Base-by-base conservation (phyloP, 92 coral and sea anemone genomes). In the Umimayanthus chanpuru region DNA sequence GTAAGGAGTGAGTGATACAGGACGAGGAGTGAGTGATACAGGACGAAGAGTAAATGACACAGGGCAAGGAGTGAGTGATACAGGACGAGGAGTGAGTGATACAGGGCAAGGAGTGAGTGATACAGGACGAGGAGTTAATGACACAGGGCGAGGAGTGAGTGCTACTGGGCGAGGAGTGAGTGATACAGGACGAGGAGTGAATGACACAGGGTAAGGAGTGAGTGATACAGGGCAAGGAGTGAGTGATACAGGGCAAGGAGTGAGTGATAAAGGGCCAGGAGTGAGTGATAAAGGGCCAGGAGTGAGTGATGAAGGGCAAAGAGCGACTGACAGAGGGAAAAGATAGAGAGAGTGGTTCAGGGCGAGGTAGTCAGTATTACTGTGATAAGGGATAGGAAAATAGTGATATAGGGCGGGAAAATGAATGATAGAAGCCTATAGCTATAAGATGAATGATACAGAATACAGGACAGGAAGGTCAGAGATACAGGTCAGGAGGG, bases 1-100 rank as follows among this genome's bases (percentile, higher is more conserved):
- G 16, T 20, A 15, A 55, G 64, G 2, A 32, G 64, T 55, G 1
- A 55, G 8, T 21, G 68, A 28, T 92, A 49, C 79, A 80, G 53
- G 97, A 93, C 18, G 68, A 77, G 28, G 65, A 47, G 94, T 94
- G 89, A 77, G 77, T 55, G n/a, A 73, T 43, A 73, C 88, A 12
- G 91, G 68, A 26, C 68, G 8, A 65, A 79, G 29, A 73, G 41
- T 95, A 26, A 15, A 20, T 61, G 68, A 16, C 20, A 9, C 0
- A 61, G 9, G 68, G 9, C 23, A 3, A 5, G 68, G 4, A 23
- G 8, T 94, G 89, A 77, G 72, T 55, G 20, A 73, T 41, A 65
- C 90, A 9, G 91, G 2, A 23, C 68, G 7, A 9, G 65, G 16
- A 56, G 12, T 56, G 0, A 56, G 23, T 11, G 44, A 61, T 61